Conservation (phyloP, 1,140 invertebrate genomes). For the Drosophila fuyamai region DNA sequence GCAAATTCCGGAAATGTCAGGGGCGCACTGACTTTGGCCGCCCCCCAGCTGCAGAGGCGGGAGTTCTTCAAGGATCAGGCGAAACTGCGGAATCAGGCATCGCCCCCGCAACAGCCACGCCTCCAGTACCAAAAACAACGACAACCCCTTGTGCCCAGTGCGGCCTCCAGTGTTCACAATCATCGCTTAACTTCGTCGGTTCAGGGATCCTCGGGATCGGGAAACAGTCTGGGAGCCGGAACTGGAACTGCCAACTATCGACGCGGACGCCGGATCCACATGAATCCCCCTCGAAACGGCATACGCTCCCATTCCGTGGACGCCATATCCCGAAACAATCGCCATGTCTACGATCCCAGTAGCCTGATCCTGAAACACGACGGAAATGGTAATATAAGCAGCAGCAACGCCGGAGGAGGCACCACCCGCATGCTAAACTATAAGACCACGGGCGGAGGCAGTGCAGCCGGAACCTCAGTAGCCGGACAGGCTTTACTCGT, state of each 20-base stretch:
- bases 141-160: slow-evolving; percentile 66
- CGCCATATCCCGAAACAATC: slow-evolving; percentile 70
- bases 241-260: slow-evolving; percentile 47
- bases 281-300: slow-evolving; percentile 47
- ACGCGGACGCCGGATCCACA: slow-evolving; percentile 61
- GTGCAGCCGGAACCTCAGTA: slow-evolving; percentile 36
- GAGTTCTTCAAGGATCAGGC: slow-evolving; percentile 71
- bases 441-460: slow-evolving; percentile 47
- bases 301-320: slow-evolving; percentile 79
- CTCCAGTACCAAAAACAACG: slow-evolving; percentile 72
- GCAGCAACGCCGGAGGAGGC: slow-evolving; percentile 21
- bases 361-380: slow-evolving; percentile 78
- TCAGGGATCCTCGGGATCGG: slow-evolving; percentile 26
- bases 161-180: slow-evolving; percentile 72
- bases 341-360: slow-evolving; percentile 75
- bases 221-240: slow-evolving; percentile 31
- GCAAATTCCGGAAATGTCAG: slow-evolving; percentile 17
- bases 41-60: slow-evolving; percentile 60
- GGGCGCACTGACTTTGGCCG: slow-evolving; percentile 56
- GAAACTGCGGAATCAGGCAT: slow-evolving; percentile 44
- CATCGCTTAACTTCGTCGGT: slow-evolving; percentile 58
- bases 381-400: slow-evolving; percentile 67
- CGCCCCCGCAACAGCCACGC: slow-evolving; percentile 58
- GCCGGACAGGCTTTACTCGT: slow-evolving; percentile 72
- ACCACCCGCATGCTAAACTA: slow-evolving; percentile 77